A percentile compares a stretch with the other conserved stretches of the same genome.
phyloP scores from a whole-genome alignment of 2,113 vertebrate genomes.

The Meleagris gallopavo region DNA sequence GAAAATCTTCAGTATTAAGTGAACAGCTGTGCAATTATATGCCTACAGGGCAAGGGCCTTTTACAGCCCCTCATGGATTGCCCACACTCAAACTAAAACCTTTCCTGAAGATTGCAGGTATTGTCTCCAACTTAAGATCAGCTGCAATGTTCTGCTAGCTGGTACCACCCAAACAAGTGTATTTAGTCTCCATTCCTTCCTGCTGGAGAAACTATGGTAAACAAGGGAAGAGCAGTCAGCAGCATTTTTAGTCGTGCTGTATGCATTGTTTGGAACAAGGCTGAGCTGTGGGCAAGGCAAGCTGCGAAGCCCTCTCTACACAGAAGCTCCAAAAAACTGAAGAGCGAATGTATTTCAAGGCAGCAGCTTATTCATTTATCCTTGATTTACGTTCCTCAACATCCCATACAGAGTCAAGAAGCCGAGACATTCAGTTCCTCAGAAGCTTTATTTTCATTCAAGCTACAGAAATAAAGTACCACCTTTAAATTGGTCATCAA shows the following conservation, averaged over 20 bases:
- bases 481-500: constrained; percentile 51
- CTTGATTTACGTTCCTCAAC: background rate
- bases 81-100: background rate
- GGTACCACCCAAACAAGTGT: background rate
- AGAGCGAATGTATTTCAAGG: background rate
- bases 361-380: background rate
- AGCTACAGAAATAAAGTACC: constrained; percentile 67
- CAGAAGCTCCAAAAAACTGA: background rate
- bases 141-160: background rate
- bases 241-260: background rate
- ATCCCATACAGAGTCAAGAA: constrained; percentile 54
- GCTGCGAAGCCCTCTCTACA: background rate
- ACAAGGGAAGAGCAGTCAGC: background rate
- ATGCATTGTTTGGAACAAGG: background rate
- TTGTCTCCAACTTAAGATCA: background rate
- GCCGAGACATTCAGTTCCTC: constrained; percentile 57
- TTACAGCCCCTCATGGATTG: accelerated
- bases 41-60: accelerated
- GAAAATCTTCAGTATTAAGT: background rate
- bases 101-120: accelerated
- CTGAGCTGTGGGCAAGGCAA: background rate
- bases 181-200: background rate
- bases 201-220: background rate
- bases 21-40: background rate
- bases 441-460: constrained; percentile 73